A percentile compares a stretch with the other conserved stretches of the same genome.
Evolutionary conservation across 2,113 vertebrate species (phyloP).

Genomic region (Gymnarchus niloticus): DNA sequence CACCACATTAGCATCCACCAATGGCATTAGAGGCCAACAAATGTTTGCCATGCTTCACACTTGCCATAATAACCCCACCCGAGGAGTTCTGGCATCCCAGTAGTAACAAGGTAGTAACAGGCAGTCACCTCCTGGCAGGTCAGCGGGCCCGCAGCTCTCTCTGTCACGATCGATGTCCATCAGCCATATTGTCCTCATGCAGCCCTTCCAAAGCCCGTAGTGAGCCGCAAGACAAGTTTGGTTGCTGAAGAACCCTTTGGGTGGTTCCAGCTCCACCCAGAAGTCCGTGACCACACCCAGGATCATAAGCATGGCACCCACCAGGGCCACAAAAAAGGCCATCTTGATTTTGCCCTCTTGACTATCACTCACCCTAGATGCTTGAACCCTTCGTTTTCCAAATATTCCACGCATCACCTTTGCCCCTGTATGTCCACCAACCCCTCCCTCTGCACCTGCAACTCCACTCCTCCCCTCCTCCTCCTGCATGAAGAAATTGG

Average conservation of each 20-base stretch:
- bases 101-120: not conserved
- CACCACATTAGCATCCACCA: not conserved
- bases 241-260: constrained; percentile 67
- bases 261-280: constrained; percentile 77
- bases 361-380: constrained; percentile 56
- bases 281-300: constrained; percentile 82
- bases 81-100: not conserved
- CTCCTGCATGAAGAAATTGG: constrained; percentile 76
- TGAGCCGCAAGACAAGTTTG: constrained; percentile 71
- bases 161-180: constrained; percentile 67
- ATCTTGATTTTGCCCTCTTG: constrained; percentile 62
- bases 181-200: constrained; percentile 73
- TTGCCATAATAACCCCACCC: not conserved
- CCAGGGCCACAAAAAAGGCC: constrained; percentile 51
- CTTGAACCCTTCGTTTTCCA: not conserved
- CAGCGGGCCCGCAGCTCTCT: constrained; percentile 73
- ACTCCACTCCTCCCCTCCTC: constrained; percentile 62
- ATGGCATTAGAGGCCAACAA: not conserved
- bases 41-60: not conserved
- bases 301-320: constrained; percentile 60
- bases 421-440: constrained; percentile 36
- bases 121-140: constrained; percentile 74
- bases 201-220: constrained; percentile 80
- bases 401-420: constrained; percentile 25
- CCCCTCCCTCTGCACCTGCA: constrained; percentile 41